phyloP scores from a whole-genome alignment of 2,113 vertebrate genomes.

The Pachyramphus minor region DNA sequence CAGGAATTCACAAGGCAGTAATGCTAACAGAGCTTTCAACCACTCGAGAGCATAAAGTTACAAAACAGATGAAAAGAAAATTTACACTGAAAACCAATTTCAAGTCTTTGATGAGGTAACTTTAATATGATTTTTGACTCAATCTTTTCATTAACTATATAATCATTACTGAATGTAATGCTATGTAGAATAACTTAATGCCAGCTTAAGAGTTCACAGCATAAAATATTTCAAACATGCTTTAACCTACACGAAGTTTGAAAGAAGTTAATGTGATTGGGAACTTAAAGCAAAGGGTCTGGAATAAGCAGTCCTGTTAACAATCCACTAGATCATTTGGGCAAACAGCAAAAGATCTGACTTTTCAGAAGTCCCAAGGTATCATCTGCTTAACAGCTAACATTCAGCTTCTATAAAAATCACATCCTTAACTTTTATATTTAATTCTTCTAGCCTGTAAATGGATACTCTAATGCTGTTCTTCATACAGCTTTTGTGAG shows the following conservation, averaged over 20 bases:
- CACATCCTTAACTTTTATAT: not conserved
- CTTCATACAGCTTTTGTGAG: not conserved
- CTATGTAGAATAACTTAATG: not conserved
- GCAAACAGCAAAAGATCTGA: not conserved
- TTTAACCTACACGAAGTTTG: not conserved
- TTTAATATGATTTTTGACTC: not conserved
- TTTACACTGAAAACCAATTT: not conserved
- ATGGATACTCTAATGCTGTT: not conserved
- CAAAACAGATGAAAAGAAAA: not conserved
- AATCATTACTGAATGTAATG: not conserved
- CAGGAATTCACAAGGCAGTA: not conserved
- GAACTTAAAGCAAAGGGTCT: not conserved
- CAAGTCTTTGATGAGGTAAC: not conserved
- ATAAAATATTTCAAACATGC: not conserved
- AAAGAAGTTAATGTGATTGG: not conserved
- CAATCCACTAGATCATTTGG: not conserved
- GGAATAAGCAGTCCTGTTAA: not conserved
- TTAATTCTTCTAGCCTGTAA: not conserved
- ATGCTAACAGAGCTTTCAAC: not conserved
- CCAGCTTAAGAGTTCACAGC: not conserved
- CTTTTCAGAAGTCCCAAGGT: not conserved
- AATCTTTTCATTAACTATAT: not conserved
- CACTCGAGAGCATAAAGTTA: not conserved
- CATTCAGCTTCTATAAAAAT: not conserved
- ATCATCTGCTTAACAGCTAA: not conserved